phyloP scores from a whole-genome alignment of 2,888 invertebrate genomes.

The Polyommatus icarus region DNA sequence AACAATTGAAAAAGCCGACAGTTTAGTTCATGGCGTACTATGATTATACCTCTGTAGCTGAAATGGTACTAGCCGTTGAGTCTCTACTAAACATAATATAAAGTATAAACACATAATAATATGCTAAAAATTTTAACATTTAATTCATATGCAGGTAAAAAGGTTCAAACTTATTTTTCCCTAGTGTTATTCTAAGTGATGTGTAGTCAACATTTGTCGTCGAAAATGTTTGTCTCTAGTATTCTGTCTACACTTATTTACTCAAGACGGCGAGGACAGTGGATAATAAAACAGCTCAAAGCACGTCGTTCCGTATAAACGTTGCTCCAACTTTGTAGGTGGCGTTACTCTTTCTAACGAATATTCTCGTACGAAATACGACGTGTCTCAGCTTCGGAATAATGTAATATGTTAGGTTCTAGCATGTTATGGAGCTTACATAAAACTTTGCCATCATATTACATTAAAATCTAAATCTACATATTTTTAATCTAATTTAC shows the following conservation, averaged over 20 bases:
- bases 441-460: background rate
- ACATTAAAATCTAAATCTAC: background rate
- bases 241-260: background rate
- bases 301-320: constrained; percentile 18
- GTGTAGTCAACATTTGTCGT: background rate
- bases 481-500: too few relatives aligned
- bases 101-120: too few relatives aligned
- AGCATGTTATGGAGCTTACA: background rate
- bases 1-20: too few relatives aligned
- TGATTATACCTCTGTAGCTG: too few relatives aligned
- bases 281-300: background rate
- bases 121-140: too few relatives aligned
- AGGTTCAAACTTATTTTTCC: too few relatives aligned
- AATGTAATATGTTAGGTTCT: constrained; percentile 12
- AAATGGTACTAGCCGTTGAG: too few relatives aligned
- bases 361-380: constrained; percentile 13
- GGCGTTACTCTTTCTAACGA: background rate
- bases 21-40: too few relatives aligned
- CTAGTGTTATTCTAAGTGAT: background rate
- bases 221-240: background rate
- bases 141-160: too few relatives aligned
- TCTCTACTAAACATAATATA: too few relatives aligned
- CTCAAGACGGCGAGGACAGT: background rate
- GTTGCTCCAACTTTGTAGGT: constrained; percentile 24
- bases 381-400: constrained; percentile 11